phyloP scores from a whole-genome alignment of 2,888 invertebrate genomes.

The Netelia inedita region DNA sequence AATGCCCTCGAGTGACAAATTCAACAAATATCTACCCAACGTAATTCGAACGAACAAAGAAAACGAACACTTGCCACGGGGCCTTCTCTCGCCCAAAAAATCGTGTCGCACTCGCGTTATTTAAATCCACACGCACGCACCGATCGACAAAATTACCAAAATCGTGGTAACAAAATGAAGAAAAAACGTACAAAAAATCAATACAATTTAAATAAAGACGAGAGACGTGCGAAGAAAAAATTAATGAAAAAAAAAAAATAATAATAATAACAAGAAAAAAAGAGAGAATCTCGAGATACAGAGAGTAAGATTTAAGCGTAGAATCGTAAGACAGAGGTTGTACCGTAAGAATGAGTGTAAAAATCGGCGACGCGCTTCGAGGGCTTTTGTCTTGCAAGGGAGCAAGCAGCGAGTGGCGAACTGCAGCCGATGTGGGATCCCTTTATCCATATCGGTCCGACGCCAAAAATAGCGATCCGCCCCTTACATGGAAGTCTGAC shows the following conservation, averaged over 20 bases:
- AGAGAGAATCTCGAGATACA: background rate
- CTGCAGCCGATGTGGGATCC: slow-evolving; percentile 82
- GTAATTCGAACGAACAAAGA: no score
- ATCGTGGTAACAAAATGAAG: background rate
- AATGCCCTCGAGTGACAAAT: no score
- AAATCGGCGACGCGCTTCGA: slow-evolving; percentile 75
- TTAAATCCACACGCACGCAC: slow-evolving; percentile 2
- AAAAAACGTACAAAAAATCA: background rate
- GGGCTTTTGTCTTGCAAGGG: slow-evolving; percentile 81
- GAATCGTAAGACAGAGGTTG: slow-evolving; percentile 36
- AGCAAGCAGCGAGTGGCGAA: slow-evolving; percentile 83
- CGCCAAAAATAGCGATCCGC: slow-evolving; percentile 84
- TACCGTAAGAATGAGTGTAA: slow-evolving; percentile 75
- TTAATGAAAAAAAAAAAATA: background rate
- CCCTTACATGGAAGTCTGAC: slow-evolving; percentile 84
- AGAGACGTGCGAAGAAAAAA: background rate
- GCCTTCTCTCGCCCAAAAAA: no score
- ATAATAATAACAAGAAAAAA: background rate
- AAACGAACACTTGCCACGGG: no score
- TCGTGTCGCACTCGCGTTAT: no score
- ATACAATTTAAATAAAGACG: background rate
- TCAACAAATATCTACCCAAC: no score
- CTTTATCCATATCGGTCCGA: slow-evolving; percentile 85
- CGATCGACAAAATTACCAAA: slow-evolving; percentile 4
- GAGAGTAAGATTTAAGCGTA: background rate